Evolutionary conservation across 2,888 invertebrate genomes (phyloP).

Genomic region (Vandiemenella viatica): DNA sequence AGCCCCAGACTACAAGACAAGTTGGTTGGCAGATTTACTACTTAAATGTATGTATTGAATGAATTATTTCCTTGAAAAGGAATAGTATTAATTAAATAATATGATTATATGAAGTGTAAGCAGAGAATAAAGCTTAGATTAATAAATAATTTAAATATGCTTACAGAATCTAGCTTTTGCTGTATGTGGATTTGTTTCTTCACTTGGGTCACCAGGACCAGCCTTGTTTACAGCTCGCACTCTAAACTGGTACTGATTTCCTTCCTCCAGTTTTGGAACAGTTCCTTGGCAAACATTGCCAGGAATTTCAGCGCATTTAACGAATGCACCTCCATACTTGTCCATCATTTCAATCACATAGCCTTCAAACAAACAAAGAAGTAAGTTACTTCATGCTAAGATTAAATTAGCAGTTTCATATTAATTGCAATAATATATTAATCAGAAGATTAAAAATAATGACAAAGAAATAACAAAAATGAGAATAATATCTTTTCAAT

Average conservation of each 20-base stretch:
- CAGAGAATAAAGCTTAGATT: not conserved
- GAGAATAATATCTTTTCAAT: no score
- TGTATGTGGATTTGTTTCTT: constrained; percentile 81
- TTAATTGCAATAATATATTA: no score
- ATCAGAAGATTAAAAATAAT: no score
- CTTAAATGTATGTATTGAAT: no score
- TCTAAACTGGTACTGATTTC: constrained; percentile 90
- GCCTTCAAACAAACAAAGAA: no score
- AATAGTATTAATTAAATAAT: not conserved
- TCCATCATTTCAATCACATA: constrained; percentile 88
- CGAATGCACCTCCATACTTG: constrained; percentile 63
- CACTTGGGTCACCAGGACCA: constrained; percentile 81
- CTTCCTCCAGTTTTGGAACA: constrained; percentile 80
- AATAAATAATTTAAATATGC: constrained; percentile 27
- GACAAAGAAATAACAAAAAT: no score
- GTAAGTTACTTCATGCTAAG: no score
- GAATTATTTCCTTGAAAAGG: no score
- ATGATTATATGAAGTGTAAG: not conserved
- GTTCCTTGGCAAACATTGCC: constrained; percentile 75
- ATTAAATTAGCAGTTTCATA: no score
- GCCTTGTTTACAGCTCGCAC: constrained; percentile 91
- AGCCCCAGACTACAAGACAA: no score
- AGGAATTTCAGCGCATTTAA: constrained; percentile 70
- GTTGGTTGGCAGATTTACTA: no score
- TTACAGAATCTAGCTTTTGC: constrained; percentile 78